Base-by-base conservation (phyloP, 2,888 invertebrate genomes). In the Cenopis cana region DNA sequence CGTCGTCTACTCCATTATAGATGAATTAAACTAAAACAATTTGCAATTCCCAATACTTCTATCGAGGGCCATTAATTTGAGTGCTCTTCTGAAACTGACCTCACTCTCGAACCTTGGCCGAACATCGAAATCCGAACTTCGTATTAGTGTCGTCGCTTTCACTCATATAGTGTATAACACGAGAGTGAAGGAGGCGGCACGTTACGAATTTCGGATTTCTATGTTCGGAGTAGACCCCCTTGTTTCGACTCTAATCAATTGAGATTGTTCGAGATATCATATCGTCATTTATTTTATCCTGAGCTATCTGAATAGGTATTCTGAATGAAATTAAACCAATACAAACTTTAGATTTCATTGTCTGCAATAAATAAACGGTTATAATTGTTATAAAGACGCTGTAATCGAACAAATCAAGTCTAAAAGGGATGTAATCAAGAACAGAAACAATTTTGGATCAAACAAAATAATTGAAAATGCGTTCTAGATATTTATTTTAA, bases 211-310 rank as follows among this genome's bases (percentile, higher is more conserved):
- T n/a, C n/a, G n/a, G n/a, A n/a, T n/a, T n/a, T n/a, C n/a, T n/a
- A n/a, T n/a, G n/a, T n/a, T n/a, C n/a, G n/a, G n/a, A n/a, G n/a
- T n/a, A n/a, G n/a, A n/a, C n/a, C n/a, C n/a, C 17, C 50, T 70
- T 70, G 67, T 71, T 56, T 49, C 61, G 38, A 66, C 66, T 65
- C 60, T 60, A 60, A 66, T 70, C 65, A 70, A 70, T 71, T 71
- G 49, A 55, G 52, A 70, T 66, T 55, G 65, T 70, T 70, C 59
- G 60, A 41, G 46, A 17, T 59, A 70, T 70, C 65, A 65, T 70
- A 65, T 52, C 69, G 50, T 52, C 50, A 41, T 65, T 46, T 52
- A 65, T 59, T 69, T 57, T 29, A 50, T 65, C 65, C 12, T 52
- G 41, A 49, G 20, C 36, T n/a, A 59, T 52, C 54, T 56, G 20